Conservation (phyloP, 2,113 vertebrate genomes). For the Phylloscopus trochilus region DNA sequence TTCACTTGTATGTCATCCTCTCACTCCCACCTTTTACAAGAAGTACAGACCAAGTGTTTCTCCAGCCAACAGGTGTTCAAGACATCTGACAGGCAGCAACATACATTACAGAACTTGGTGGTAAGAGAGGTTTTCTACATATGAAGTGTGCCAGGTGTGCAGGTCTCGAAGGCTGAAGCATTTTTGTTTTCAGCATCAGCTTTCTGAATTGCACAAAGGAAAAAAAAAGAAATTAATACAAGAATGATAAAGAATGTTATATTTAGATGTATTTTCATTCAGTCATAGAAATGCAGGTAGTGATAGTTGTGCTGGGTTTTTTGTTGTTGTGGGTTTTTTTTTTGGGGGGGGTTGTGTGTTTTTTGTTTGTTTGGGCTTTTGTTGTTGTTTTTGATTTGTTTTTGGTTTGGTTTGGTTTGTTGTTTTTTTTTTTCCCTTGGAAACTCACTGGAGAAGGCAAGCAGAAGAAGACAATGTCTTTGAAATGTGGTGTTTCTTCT, state of each 20-base stretch:
- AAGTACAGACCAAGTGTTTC: not conserved
- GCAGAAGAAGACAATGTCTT: not conserved
- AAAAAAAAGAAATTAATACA: not conserved
- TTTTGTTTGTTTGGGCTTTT: too few species aligned
- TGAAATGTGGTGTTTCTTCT: not conserved
- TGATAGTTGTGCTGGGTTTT: not conserved
- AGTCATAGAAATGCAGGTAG: not conserved
- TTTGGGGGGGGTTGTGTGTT: too few species aligned
- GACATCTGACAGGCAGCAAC: not conserved
- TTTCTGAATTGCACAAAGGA: not conserved
- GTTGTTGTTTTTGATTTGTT: too few species aligned
- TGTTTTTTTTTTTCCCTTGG: not conserved
- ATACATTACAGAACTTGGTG: not conserved
- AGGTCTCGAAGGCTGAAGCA: not conserved
- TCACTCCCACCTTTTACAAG: not conserved
- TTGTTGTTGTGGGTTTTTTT: too few species aligned
- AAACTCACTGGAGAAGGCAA: not conserved
- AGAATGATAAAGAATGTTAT: not conserved
- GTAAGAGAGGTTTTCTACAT: not conserved
- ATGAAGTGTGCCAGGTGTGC: not conserved
- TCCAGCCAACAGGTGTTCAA: not conserved
- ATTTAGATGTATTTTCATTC: not conserved
- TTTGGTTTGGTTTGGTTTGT: too few species aligned
- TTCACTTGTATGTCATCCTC: not conserved
- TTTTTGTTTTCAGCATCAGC: not conserved